phyloP scores from a whole-genome alignment of 2,113 vertebrate species.

The Megaceryle maxima region DNA sequence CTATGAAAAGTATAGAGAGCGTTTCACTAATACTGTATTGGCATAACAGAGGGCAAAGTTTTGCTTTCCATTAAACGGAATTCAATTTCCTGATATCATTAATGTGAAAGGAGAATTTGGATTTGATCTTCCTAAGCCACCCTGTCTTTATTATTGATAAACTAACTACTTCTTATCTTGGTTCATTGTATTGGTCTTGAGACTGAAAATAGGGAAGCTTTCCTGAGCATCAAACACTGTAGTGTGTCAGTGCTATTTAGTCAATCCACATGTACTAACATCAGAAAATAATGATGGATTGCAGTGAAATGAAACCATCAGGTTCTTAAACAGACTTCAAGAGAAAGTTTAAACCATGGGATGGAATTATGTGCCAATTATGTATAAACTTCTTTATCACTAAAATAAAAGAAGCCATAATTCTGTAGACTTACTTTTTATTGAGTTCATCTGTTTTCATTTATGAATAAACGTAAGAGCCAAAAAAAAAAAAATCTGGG shows the following conservation, averaged over 20 bases:
- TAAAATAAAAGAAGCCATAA: conserved; percentile 75
- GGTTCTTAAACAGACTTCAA: conserved; percentile 57
- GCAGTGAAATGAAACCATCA: conserved; percentile 60
- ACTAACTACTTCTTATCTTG: neutral
- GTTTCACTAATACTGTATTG: neutral
- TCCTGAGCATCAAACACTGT: neutral
- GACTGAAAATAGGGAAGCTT: neutral
- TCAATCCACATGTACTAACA: neutral
- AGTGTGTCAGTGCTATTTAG: neutral
- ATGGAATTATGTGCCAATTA: conserved; percentile 76
- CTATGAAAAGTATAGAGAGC: neutral
- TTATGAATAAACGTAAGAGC: conserved; percentile 65
- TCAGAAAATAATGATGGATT: conserved; percentile 40
- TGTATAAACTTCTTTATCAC: conserved; percentile 67
- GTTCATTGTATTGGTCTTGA: neutral
- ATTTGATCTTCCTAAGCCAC: neutral
- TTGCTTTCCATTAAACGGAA: conserved; percentile 11
- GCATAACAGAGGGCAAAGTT: neutral
- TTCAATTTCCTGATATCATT: neutral
- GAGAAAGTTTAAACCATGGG: conserved; percentile 62
- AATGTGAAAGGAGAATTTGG: neutral
- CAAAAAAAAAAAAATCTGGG: conserved; percentile 32
- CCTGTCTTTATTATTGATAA: neutral
- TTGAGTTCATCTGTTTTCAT: conserved; percentile 77
- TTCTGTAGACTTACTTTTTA: conserved; percentile 65